phyloP scores from a whole-genome alignment of 2,888 invertebrate genomes.

The Norana najaformis region DNA sequence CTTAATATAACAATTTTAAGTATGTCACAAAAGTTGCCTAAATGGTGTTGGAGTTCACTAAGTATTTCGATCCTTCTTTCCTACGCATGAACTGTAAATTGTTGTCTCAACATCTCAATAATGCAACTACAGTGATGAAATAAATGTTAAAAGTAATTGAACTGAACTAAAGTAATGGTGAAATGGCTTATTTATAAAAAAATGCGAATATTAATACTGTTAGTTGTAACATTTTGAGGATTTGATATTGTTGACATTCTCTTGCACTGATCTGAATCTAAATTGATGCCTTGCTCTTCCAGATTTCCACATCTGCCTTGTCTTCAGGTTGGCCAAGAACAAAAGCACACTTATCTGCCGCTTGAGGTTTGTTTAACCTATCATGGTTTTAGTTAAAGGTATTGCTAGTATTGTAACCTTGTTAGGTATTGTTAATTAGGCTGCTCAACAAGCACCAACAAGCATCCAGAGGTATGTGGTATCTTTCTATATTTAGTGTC shows the following conservation, averaged over 20 bases:
- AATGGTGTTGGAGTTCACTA: not conserved
- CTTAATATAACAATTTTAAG: not conserved
- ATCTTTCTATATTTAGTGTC: no score
- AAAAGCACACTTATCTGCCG: conserved; percentile 98
- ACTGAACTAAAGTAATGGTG: no score
- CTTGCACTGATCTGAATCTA: not conserved
- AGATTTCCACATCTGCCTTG: conserved; percentile 84
- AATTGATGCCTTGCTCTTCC: conserved; percentile 25
- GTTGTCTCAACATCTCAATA: not conserved
- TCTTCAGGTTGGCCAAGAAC: conserved; percentile 98
- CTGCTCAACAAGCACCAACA: no score
- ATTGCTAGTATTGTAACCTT: no score
- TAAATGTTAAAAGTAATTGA: not conserved
- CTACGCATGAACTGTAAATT: not conserved
- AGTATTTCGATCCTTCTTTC: not conserved
- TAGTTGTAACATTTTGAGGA: not conserved
- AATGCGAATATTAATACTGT: not conserved
- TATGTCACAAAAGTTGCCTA: not conserved
- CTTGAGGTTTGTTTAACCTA: conserved; percentile 77
- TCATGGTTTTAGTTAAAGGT: not conserved
- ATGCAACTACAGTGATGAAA: not conserved
- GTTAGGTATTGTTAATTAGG: no score
- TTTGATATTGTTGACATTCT: not conserved
- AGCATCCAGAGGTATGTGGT: no score
- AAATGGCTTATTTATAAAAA: not conserved